A percentile compares a stretch with the other conserved stretches of the same genome.
Evolutionary conservation across 2,888 invertebrate genomes (phyloP).

Genomic region (Nomada fabriciana): DNA sequence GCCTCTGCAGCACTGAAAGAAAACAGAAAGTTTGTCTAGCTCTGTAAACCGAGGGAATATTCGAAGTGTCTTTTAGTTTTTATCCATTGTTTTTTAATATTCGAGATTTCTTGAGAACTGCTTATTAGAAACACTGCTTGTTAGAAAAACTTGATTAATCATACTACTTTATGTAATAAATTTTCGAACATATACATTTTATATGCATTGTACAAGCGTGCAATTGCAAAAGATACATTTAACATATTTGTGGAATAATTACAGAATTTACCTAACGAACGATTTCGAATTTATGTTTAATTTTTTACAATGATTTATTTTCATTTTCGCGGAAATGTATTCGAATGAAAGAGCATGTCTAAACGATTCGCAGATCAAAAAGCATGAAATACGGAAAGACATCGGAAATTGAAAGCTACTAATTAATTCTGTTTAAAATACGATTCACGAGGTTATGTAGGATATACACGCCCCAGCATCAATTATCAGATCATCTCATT

Average conservation of each 20-base stretch:
- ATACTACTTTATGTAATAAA: no score
- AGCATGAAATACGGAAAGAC: background rate
- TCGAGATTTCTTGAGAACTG: background rate
- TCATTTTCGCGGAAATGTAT: no score
- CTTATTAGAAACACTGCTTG: no score
- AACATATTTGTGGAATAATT: no score
- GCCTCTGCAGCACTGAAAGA: background rate
- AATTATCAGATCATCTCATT: slow-evolving; percentile 6
- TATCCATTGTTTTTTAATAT: background rate
- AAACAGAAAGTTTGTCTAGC: background rate
- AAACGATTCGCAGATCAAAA: background rate
- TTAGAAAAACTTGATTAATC: no score
- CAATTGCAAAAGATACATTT: no score
- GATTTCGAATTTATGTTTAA: no score
- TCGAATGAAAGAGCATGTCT: background rate
- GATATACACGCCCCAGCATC: background rate
- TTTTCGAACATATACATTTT: no score
- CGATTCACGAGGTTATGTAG: background rate
- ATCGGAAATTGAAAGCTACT: background rate
- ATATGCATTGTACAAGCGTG: no score
- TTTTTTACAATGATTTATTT: no score
- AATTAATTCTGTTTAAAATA: slow-evolving; percentile 11
- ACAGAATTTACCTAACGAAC: no score
- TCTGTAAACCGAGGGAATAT: background rate
- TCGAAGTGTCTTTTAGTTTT: background rate